phyloP scores from a whole-genome alignment of 1,140 invertebrate genomes.

The Drosophila jambulina region DNA sequence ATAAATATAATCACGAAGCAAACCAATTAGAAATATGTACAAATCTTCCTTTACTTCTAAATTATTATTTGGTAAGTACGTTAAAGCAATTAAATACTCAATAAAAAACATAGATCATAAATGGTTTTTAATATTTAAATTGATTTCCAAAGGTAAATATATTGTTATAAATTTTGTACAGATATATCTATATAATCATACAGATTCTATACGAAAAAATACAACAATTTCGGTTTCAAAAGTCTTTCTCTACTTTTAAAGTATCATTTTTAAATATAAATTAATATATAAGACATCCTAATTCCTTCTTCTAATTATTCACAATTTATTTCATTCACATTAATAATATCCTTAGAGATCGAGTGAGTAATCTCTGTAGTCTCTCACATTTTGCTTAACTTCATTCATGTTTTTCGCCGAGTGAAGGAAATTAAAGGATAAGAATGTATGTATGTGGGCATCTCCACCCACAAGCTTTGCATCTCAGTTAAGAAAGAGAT shows the following conservation, averaged over 20 bases:
- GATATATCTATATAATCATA: too few species aligned
- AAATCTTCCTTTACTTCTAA: not conserved
- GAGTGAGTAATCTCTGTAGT: not conserved
- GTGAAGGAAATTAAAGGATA: conserved; percentile 46
- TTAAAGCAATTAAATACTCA: too few species aligned
- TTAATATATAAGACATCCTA: not conserved
- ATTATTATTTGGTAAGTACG: not conserved
- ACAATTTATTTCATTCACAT: not conserved
- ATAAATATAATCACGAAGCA: too few species aligned
- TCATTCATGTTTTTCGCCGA: not conserved
- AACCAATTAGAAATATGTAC: not conserved
- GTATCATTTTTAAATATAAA: not conserved
- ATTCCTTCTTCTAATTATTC: not conserved
- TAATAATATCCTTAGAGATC: not conserved
- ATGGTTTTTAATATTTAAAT: too few species aligned
- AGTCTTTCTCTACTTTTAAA: not conserved
- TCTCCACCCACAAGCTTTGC: conserved; percentile 40
- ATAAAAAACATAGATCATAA: too few species aligned
- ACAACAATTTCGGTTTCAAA: too few species aligned
- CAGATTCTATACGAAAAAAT: too few species aligned
- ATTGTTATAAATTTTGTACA: too few species aligned
- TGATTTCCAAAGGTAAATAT: too few species aligned
- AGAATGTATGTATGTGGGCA: conserved; percentile 11
- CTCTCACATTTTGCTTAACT: not conserved
- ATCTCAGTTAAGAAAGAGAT: conserved; percentile 6